Base-by-base conservation (phyloP, 64 coral and sea anemone genomes). In the Porites australiensis region DNA sequence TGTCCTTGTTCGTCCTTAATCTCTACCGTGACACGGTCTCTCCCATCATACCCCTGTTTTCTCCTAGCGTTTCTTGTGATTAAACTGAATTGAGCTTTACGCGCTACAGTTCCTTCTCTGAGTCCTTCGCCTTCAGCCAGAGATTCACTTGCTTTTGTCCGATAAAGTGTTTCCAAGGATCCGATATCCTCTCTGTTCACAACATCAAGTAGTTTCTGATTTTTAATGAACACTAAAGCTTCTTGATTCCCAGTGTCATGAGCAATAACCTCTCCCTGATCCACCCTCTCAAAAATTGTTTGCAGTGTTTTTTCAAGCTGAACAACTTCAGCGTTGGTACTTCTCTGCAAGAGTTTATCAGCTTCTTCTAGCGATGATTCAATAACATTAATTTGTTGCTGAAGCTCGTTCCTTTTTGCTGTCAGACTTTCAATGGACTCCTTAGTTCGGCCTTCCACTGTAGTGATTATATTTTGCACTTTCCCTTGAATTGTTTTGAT, bases 171-270 rank as follows among this genome's bases (percentile, higher is more conserved):
- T 37, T 37, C 27, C 1, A 95, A 18, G 70, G 57, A 62, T 15
- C 93, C 93, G 85, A 95, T 85, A 20, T 74, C 77, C 48, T 70
- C 90, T 23, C 79, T n/a, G 58, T 95, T 70, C 16, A 95, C 51
- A 65, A 82, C 79, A 12, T 5, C 54, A 12, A 1, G 3, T 73
- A 55, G 43, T 8, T 58, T 49, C 0, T 47, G 65, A 19, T 88
- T 61, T 37, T 23, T 20, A 51, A 72, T 49, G 13, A 88, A 54
- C 5, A 27, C 19, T 86, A 95, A 95, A 47, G 76, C 93, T 18
- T 86, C 58, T 50, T 48, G 19, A 77, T 90, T 88, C 27, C 86
- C 93, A 58, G 50, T 86, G 43, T 92, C 72, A 69, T 21, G 55
- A 54, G 79, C 44, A 63, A 4, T 58, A 70, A 58, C 70, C 16